Evolutionary conservation across 2,113 vertebrate species (phyloP).

Genomic region (Sus scrofa): T2T-Sscrofa CM000817.6:17188501-17189000

Average conservation of each 20-base stretch:
- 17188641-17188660: not conserved
- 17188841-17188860: conserved; percentile 30
- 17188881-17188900: not conserved
- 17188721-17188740: not conserved
- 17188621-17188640: not conserved
- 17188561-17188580: not conserved
- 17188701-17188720: accelerated
- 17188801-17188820: not conserved
- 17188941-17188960: too few relatives aligned
- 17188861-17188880: not conserved
- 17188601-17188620: not conserved
- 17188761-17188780: not conserved
- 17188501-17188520: not conserved
- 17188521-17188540: not conserved
- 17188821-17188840: not conserved
- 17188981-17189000: not conserved
- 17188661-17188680: not conserved
- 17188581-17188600: not conserved
- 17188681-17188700: not conserved
- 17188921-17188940: not conserved
- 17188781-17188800: not conserved
- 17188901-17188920: conserved; percentile 4
- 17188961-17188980: not conserved
- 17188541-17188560: not conserved
- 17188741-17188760: not conserved